These are phyloP conservation scores for Cosmopolites sordidus DNA, from an alignment of 2,888 invertebrate genomes.

Conservation along the genomic window DNA sequence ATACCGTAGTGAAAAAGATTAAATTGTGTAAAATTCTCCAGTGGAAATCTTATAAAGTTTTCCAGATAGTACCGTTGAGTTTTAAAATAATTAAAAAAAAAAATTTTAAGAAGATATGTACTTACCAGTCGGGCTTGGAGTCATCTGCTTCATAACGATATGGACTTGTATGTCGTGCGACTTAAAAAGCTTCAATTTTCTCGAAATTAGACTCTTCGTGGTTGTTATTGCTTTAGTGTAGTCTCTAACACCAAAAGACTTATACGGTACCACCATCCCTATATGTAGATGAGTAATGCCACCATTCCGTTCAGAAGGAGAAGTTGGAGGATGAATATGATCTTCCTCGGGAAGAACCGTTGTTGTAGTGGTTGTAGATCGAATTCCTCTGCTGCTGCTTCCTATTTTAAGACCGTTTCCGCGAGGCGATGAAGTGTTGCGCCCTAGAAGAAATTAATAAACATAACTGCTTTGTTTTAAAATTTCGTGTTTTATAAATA, in stretches of 20 bases:
- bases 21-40: too few relatives aligned
- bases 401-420: conserved; percentile 45
- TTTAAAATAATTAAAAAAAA: too few relatives aligned
- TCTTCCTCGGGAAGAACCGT: conserved; percentile 41
- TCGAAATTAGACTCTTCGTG: conserved; percentile 62
- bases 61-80: too few relatives aligned
- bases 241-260: conserved; percentile 69
- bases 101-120: not conserved
- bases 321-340: conserved; percentile 39
- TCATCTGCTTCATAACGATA: conserved; percentile 67
- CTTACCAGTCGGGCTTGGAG: conserved; percentile 70
- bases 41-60: too few relatives aligned
- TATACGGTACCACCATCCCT: conserved; percentile 73
- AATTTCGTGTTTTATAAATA: too few relatives aligned
- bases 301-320: conserved; percentile 28
- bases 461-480: too few relatives aligned
- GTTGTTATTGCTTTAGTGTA: conserved; percentile 67
- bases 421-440: conserved; percentile 39
- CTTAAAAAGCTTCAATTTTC: conserved; percentile 66
- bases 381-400: conserved; percentile 37
- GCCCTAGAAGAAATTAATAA: conserved; percentile 28
- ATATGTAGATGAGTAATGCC: conserved; percentile 51
- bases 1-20: too few relatives aligned
- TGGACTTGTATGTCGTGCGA: conserved; percentile 65
- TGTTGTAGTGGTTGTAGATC: conserved; percentile 36